phyloP scores from a whole-genome alignment of 2,113 vertebrate genomes.

The Neogale vison region DNA sequence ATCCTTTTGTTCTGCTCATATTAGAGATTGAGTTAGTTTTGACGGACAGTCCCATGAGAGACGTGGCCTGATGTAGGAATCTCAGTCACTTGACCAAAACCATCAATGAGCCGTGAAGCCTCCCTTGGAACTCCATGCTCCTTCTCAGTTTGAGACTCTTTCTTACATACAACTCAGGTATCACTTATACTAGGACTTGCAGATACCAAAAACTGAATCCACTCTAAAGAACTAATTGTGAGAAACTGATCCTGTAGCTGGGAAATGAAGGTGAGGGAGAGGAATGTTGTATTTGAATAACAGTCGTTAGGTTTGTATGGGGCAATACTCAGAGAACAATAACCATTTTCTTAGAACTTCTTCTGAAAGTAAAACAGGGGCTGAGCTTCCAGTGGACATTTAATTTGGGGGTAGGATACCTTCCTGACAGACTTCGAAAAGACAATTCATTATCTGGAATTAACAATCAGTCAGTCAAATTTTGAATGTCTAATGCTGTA shows the following conservation, averaged over 20 bases:
- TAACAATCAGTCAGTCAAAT: neutral
- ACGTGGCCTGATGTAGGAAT: neutral
- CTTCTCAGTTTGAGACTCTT: neutral
- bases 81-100: neutral
- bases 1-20: neutral
- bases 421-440: conserved; percentile 29
- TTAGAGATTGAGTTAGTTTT: neutral
- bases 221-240: neutral
- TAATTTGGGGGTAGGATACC: neutral
- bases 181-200: neutral
- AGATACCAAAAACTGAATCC: neutral
- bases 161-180: neutral
- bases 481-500: neutral
- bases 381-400: neutral
- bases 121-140: neutral
- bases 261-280: neutral
- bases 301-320: neutral
- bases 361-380: neutral
- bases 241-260: neutral
- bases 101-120: neutral
- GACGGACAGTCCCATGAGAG: neutral
- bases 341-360: conserved; percentile 4
- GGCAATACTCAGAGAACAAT: neutral
- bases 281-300: neutral
- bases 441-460: neutral